Conservation (phyloP, 2,797 vertebrate genomes). For the Otolemur crassicaudatus region DNA sequence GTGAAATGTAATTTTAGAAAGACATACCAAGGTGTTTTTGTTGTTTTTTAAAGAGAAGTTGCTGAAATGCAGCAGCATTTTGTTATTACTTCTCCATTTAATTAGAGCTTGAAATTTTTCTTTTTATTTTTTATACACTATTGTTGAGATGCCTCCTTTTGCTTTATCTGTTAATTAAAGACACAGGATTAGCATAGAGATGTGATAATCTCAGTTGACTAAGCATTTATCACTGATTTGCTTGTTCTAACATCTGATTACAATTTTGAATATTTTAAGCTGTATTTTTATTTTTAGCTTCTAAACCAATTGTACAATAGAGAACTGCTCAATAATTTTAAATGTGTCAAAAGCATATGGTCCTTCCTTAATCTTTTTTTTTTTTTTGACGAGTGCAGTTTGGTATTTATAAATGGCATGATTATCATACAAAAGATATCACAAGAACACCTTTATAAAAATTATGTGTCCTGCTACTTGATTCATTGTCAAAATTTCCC, state of each 20-base stretch:
- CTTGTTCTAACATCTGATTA: conserved; percentile 72
- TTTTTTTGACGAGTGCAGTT: background rate
- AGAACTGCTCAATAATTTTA: conserved; percentile 44
- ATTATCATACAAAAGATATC: conserved; percentile 40
- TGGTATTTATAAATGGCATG: background rate
- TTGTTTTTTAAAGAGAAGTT: conserved; percentile 58
- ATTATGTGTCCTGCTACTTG: background rate
- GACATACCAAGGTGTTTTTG: conserved; percentile 36
- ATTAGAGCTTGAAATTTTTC: conserved; percentile 73
- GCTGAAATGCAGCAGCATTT: conserved; percentile 38
- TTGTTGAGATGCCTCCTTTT: conserved; percentile 70
- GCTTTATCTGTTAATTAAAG: conserved; percentile 79
- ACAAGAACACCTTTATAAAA: conserved; percentile 21
- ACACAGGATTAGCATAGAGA: conserved; percentile 67
- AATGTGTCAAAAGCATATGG: conserved; percentile 47
- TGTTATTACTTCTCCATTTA: conserved; percentile 71
- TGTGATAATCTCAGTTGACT: conserved; percentile 75
- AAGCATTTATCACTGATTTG: conserved; percentile 71
- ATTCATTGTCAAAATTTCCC: conserved; percentile 39
- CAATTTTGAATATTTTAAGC: conserved; percentile 67
- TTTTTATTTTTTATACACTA: conserved; percentile 40
- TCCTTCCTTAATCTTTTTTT: background rate
- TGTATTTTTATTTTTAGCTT: conserved; percentile 69
- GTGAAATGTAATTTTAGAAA: conserved; percentile 51
- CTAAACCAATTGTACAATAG: background rate